These are phyloP conservation scores for Phaedon cochleariae DNA, from an alignment of 2,888 invertebrate species.

Conservation along the genomic window DNA sequence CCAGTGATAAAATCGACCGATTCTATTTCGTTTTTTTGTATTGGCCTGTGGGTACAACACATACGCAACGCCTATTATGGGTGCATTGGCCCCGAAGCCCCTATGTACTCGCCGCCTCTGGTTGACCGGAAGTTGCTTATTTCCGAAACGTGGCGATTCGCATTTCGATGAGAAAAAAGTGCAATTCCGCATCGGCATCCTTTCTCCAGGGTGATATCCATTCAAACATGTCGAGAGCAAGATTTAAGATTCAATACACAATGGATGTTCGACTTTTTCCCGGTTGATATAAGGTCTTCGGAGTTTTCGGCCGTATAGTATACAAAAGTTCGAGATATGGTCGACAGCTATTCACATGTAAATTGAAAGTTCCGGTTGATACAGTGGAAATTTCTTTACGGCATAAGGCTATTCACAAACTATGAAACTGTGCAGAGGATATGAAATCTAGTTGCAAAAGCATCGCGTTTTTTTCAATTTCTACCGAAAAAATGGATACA, in stretches of 20 bases:
- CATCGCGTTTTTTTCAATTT: no score
- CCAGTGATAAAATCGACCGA: no score
- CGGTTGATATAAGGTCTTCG: slow-evolving; percentile 2
- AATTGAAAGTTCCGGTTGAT: not conserved
- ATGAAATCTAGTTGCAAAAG: no score
- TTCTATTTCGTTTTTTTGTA: no score
- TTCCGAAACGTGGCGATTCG: not conserved
- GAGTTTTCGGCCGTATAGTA: not conserved
- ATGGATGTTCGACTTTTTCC: slow-evolving; percentile 14
- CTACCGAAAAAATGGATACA: no score
- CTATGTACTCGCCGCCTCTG: no score
- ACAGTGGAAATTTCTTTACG: not conserved
- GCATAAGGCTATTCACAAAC: no score
- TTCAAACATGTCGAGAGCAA: slow-evolving; percentile 26
- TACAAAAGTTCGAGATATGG: not conserved
- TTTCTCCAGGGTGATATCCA: slow-evolving; percentile 23
- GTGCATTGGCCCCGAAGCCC: no score
- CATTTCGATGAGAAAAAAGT: not conserved
- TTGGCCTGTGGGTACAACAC: no score
- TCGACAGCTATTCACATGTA: not conserved
- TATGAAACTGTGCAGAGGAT: no score
- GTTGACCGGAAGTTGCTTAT: not conserved
- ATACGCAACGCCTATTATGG: no score
- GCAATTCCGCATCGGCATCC: slow-evolving; percentile 18
- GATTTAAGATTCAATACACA: slow-evolving; percentile 27